Evolutionary conservation across 2,797 vertebrate genomes (phyloP), one percentile per base, ranked within the genome.

Genomic region (Pristis pectinata): DNA sequence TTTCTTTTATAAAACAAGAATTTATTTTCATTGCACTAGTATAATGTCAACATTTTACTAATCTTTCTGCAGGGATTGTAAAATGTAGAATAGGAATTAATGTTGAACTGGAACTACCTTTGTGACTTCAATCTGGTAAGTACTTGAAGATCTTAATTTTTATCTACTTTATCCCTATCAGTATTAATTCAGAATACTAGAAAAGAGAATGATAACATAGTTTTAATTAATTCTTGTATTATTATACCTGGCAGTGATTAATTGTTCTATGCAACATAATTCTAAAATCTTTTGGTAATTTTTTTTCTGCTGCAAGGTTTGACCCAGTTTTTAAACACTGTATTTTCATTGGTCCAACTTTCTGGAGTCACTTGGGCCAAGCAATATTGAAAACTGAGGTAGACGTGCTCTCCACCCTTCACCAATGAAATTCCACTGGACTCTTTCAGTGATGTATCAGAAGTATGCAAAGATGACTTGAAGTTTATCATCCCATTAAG

Each of bases 1-100:
- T 17, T 9, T 64, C 7, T 37, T 80, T 3, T 41, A 37, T 41
- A 41, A 87, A 34, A 37, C 6, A 24, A 72, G 59, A 15, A 22
- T 59, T 37, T 67, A 22, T 91, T 91, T 64, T 67, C n/a, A 91
- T 91, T 91, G 2, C 59, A 64, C n/a, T 22, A 41, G n/a, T 7
- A 64, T 59, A 91, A 8, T 37, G 59, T 67, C n/a, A 64, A 91
- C 22, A 64, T 64, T 67, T 91, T 7, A 64, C n/a, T 1, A 41
- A 2, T 67, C n/a, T 91, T 91, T 91, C n/a, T 37, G 64, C 8
- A 9, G n/a, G 59, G n/a, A 37, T 91, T 91, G 64, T 61, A 64
- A 91, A 91, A n/a, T n/a, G 4, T 85, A 61, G 56, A 89, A 89
- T 89, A 85, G 34, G 7, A 91, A 41, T 91, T 87, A 91, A 41